Conservation (phyloP, 2,888 invertebrate genomes). For the Polia nebulosa region DNA sequence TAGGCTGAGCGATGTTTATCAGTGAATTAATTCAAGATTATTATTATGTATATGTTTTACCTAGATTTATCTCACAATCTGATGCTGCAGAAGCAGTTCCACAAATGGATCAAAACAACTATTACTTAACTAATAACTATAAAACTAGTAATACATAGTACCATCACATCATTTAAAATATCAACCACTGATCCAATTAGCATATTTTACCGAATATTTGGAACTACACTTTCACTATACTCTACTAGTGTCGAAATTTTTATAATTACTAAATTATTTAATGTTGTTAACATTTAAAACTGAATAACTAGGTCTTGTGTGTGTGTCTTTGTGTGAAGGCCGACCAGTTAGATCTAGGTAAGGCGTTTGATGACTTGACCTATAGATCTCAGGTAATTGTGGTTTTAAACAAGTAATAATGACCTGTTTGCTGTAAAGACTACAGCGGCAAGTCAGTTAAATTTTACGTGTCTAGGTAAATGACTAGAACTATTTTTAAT, state of each 20-base stretch:
- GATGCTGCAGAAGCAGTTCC: background rate
- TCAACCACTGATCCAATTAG: conserved; percentile 32
- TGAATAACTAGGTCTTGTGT: conserved; percentile 34
- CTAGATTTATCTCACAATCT: background rate
- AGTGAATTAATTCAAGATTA: too few species aligned
- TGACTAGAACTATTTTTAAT: too few species aligned
- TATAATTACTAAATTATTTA: conserved; percentile 51
- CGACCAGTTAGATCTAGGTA: background rate
- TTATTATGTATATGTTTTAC: too few species aligned
- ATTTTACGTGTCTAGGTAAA: too few species aligned
- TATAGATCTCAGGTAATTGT: background rate
- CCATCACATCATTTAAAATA: conserved; percentile 28
- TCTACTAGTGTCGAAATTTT: conserved; percentile 25
- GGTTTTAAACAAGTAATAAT: background rate
- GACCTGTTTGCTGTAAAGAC: background rate
- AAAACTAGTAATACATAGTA: too few species aligned
- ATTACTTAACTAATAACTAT: background rate
- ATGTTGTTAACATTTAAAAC: conserved; percentile 59
- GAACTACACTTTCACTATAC: conserved; percentile 30
- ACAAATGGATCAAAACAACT: background rate
- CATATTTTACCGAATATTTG: conserved; percentile 30
- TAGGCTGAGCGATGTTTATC: too few species aligned
- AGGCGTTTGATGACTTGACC: conserved; percentile 6
- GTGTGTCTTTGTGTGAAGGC: conserved; percentile 38
- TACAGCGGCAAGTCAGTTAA: background rate